phyloP scores from a whole-genome alignment of 2,113 vertebrate species.

The Mirounga angustirostris region DNA sequence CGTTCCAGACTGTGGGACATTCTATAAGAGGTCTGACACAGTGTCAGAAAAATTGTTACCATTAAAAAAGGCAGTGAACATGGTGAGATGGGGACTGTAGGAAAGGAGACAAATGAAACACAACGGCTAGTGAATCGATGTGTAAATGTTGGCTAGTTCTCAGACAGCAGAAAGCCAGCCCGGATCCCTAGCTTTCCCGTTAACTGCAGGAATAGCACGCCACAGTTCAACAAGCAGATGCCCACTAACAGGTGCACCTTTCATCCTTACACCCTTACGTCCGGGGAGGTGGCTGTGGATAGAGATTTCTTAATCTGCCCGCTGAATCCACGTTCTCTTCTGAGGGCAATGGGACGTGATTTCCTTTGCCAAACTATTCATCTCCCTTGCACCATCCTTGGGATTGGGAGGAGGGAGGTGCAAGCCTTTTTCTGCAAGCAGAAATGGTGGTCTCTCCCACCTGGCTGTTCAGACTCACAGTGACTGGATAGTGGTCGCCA shows the following conservation, averaged over 20 bases:
- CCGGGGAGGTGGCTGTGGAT: no score
- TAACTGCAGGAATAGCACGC: accelerated
- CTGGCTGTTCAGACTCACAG: not conserved
- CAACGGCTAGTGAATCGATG: accelerated
- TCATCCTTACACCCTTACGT: accelerated
- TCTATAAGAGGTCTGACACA: not conserved
- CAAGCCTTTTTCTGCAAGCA: no score
- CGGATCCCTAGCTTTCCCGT: no score
- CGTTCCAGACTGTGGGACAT: not conserved
- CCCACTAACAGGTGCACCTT: accelerated
- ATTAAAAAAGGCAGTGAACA: accelerated
- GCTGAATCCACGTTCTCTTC: no score
- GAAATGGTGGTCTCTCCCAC: not conserved
- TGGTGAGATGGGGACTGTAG: no score
- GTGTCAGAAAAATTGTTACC: not conserved
- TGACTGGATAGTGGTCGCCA: accelerated
- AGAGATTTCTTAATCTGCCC: no score
- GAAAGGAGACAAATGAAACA: no score
- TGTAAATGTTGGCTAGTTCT: not conserved
- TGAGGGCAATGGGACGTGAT: accelerated
- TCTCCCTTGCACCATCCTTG: no score
- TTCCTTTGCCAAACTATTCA: not conserved
- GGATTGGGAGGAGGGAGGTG: no score
- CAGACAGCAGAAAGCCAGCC: not conserved
- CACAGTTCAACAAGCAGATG: accelerated